Evolutionary conservation across 2,797 vertebrate species (phyloP), one percentile per base, ranked within the genome.

Genomic region (Tympanoctomys barrerae): DNA sequence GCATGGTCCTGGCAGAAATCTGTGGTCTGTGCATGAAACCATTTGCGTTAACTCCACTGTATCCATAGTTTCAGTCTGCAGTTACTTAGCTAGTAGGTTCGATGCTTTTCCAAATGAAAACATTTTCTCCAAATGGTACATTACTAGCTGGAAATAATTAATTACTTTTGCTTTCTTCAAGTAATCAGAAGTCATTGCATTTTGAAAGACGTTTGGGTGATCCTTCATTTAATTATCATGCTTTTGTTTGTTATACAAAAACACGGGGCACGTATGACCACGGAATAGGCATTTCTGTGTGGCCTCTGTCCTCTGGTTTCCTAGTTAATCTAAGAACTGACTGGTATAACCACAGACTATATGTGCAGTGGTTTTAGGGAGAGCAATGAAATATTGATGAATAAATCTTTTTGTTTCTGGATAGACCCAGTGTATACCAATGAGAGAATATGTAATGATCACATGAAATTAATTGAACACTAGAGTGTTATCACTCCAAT

Each of bases 371-470:
- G 21, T 82, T 78, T 78, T 46, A 22, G 19, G 14, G 0, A 4
- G 1, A 95, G 14, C n/a, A 92, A 36, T 42, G 36, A 70, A 87
- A 91, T 31, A 13, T 71, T 90, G 46, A 84, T 87, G 14, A 64
- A 16, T 88, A 31, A 66, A 73, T 93, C 83, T 95, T 57, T 71
- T 88, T 49, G 52, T 80, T 71, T 16, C 21, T 87, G 28, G 82
- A 88, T 42, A 68, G 39, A 75, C 19, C 2, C 46, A 62, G 13
- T 66, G 1, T 71, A 36, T 8, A 62, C 52, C 5, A 11, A 18
- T 14, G 33, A 71, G 57, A 79, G 9, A 46, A 21, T 62, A 10
- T 7, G 5, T 61, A 31, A 7, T 49, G 31, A 31, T 66, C 54
- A 42, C 39, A 62, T 61, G 22, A 33, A 52, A 22, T 5, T 64